These are phyloP conservation scores for Papilio polyxenes DNA, from an alignment of 1,140 invertebrate genomes.

Conservation along the genomic window DNA sequence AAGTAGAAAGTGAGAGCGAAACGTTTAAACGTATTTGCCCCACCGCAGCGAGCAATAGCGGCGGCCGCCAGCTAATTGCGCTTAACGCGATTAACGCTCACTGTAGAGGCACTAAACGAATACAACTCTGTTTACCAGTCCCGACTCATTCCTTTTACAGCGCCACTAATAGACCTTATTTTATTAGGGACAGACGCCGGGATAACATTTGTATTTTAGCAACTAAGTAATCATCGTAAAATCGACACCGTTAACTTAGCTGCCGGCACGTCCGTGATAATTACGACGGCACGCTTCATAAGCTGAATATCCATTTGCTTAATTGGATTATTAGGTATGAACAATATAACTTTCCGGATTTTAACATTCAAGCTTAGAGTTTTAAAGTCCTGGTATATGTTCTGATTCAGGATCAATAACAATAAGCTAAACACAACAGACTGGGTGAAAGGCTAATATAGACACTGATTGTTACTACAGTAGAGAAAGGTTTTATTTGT, in stretches of 20 bases:
- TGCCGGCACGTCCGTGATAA: constrained; percentile 41
- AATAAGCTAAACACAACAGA: neutral
- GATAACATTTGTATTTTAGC: constrained; percentile 60
- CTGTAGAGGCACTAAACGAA: constrained; percentile 62
- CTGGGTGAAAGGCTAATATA: neutral
- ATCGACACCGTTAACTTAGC: constrained; percentile 52
- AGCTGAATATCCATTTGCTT: constrained; percentile 45
- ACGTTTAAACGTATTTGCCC: constrained; percentile 59
- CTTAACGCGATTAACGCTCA: constrained; percentile 74
- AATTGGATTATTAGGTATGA: constrained; percentile 48
- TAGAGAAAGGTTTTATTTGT: neutral
- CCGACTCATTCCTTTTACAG: constrained; percentile 62
- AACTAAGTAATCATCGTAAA: constrained; percentile 65
- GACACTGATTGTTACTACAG: neutral
- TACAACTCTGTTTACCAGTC: constrained; percentile 59
- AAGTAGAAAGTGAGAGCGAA: constrained; percentile 52
- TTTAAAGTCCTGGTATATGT: neutral
- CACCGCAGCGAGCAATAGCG: constrained; percentile 59
- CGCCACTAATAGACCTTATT: constrained; percentile 66
- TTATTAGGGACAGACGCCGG: constrained; percentile 61
- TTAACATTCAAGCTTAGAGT: neutral
- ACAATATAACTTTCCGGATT: constrained; percentile 1
- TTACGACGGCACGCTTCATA: constrained; percentile 43
- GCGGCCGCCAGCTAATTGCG: constrained; percentile 68
- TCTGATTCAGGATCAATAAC: neutral